A percentile compares a stretch with the other conserved stretches of the same genome.
Evolutionary conservation across 2,113 vertebrate species (phyloP).

Genomic region (Aix galericulata): DNA sequence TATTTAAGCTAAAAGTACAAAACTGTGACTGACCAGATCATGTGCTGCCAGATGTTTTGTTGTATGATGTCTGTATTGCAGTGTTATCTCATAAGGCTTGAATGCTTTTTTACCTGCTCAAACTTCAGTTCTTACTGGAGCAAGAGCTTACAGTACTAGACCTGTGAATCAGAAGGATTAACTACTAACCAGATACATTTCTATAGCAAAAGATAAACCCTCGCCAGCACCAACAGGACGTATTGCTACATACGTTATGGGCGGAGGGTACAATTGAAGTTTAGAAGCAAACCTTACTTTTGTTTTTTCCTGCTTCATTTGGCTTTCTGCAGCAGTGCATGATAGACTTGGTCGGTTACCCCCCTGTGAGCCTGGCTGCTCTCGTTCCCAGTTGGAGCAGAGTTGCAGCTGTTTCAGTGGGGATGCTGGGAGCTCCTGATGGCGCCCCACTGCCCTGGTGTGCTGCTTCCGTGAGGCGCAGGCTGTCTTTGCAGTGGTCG

Average conservation of each 20-base stretch:
- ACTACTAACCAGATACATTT: not conserved
- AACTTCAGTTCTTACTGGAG: not conserved
- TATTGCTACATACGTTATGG: accelerated
- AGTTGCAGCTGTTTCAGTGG: not conserved
- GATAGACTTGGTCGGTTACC: not conserved
- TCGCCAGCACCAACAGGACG: not conserved
- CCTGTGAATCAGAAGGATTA: not conserved
- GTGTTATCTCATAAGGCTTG: not conserved
- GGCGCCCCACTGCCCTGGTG: not conserved
- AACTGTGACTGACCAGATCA: not conserved
- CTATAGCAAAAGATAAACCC: not conserved
- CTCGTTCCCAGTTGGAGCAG: not conserved
- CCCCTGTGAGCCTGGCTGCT: not conserved
- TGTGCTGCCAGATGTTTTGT: not conserved
- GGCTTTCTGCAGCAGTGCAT: not conserved
- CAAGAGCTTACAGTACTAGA: not conserved
- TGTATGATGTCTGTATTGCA: not conserved
- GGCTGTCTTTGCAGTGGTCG: not conserved
- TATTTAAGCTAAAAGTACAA: not conserved
- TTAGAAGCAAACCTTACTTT: conserved; percentile 18
- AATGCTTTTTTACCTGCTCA: conserved; percentile 1
- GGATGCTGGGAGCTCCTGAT: not conserved
- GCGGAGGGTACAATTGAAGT: not conserved
- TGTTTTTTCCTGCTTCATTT: not conserved
- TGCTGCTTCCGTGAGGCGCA: not conserved